phyloP scores from a whole-genome alignment of 2,888 invertebrate species.

The Brassicogethes aeneus region DNA sequence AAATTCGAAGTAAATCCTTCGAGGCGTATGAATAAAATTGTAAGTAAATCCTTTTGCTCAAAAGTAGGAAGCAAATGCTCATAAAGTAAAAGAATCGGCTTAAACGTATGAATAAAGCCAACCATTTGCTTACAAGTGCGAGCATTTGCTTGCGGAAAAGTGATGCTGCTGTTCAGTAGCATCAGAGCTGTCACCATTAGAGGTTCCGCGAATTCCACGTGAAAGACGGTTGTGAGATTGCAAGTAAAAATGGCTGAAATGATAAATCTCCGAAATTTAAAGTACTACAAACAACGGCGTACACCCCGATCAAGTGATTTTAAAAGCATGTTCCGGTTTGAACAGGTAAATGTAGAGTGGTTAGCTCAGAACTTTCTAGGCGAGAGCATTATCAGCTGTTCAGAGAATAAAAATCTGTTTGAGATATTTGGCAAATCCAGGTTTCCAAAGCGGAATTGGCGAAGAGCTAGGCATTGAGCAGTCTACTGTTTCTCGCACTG shows the following conservation, averaged over 20 bases:
- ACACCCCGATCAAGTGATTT: slow-evolving; percentile 8
- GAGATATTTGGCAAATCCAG: slow-evolving; percentile 7
- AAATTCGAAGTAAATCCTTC: no score
- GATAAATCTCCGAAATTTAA: slow-evolving; percentile 6
- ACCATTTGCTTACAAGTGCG: slow-evolving; percentile 5
- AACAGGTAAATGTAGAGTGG: slow-evolving; percentile 12
- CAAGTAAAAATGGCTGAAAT: slow-evolving; percentile 6
- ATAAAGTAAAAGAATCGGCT: slow-evolving; percentile 2
- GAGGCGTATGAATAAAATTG: no score
- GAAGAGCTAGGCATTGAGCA: slow-evolving; percentile 4
- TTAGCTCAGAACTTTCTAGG: slow-evolving; percentile 11
- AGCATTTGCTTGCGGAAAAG: slow-evolving; percentile 1
- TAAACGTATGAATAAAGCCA: slow-evolving; percentile 5
- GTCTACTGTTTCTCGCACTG: no score
- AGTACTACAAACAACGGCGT: slow-evolving; percentile 7
- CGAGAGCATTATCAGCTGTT: slow-evolving; percentile 10
- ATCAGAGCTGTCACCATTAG: slow-evolving; percentile 5
- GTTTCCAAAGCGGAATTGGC: slow-evolving; percentile 5
- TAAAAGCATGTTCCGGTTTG: slow-evolving; percentile 12
- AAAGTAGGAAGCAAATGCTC: no score
- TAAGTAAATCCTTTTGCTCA: no score
- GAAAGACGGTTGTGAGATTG: slow-evolving; percentile 3
- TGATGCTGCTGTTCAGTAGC: no score
- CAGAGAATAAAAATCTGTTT: slow-evolving; percentile 11
- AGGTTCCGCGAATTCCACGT: slow-evolving; percentile 3